Evolutionary conservation across 2,113 vertebrate genomes (phyloP), one percentile per base, ranked within the genome.

Genomic region (Heterotilapia buettikoferi): DNA sequence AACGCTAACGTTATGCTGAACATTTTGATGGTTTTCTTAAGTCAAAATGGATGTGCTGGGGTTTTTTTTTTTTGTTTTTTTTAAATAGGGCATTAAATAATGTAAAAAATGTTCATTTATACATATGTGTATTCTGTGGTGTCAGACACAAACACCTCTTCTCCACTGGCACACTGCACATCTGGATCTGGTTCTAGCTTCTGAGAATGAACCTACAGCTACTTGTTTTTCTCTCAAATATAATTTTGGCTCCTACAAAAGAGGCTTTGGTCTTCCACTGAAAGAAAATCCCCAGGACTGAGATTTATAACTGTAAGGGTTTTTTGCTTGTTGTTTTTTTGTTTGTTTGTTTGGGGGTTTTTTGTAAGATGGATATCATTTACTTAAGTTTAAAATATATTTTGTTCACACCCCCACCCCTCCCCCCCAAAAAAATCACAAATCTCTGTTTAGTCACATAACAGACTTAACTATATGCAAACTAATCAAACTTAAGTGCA

Each of bases 351-450:
- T 31, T 61, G 3, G 0, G 24, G 24, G 2, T 24, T 36, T 36
- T 36, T 36, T 36, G 36, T 38, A 38, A 38, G 4, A 12, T 63
- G 9, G 0, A 63, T 63, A 63, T 1, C 18, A 33, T 63, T 63
- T 36, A 36, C 31, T 36, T 36, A 63, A 36, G 59, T 18, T 66
- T 36, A 36, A 66, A 66, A n/a, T 36, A 36, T 66, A 66, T 66
- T 66, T 66, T n/a, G 61, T 36, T 66, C 18, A 0, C 31, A 31
- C 16, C 31, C 14, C 0, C 24, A 24, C 24, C 2, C 24, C 24
- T 3, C 24, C 24, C 24, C 24, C 24, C 24, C 24, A 2, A 66
- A 36, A n/a, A 66, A 36, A n/a, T 66, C 31, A 12, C 61, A 66
- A 66, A 66, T 66, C 59, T 63, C 61, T 66, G 31, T 66, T 1